Evolutionary conservation across 2,888 invertebrate genomes (phyloP).

Genomic region (Melangyna quadrimaculata): DNA sequence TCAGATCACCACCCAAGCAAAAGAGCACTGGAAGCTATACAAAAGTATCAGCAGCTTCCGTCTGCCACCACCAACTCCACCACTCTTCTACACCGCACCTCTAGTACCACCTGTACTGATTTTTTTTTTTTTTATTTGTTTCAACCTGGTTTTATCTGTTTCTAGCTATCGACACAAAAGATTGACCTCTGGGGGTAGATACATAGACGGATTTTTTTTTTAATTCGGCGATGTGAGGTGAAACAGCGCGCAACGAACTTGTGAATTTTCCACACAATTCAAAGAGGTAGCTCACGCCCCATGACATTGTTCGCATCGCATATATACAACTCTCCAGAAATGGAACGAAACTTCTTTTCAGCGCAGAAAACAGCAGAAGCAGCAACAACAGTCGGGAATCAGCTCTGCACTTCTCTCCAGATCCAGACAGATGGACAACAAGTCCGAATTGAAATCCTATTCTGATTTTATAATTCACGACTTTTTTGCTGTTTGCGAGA

Average conservation of each 20-base stretch:
- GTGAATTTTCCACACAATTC: slow-evolving; percentile 70
- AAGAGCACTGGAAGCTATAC: slow-evolving; percentile 48
- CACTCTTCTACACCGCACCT: not conserved
- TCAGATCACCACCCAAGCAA: slow-evolving; percentile 66
- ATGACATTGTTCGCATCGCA: slow-evolving; percentile 63
- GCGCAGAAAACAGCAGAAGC: not conserved
- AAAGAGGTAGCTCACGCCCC: slow-evolving; percentile 70
- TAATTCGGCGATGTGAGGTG: slow-evolving; percentile 58
- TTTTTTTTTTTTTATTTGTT: not conserved
- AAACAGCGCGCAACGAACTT: slow-evolving; percentile 69
- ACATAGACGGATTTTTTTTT: not conserved
- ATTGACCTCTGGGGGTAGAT: slow-evolving; percentile 60
- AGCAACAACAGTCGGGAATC: not conserved
- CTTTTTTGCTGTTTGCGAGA: slow-evolving; percentile 43
- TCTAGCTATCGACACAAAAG: slow-evolving; percentile 54
- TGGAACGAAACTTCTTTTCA: slow-evolving; percentile 39
- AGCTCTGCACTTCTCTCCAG: not conserved
- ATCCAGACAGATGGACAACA: slow-evolving; percentile 49
- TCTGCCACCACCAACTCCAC: slow-evolving; percentile 20
- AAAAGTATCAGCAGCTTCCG: slow-evolving; percentile 50
- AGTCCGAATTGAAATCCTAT: slow-evolving; percentile 66
- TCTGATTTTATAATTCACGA: slow-evolving; percentile 70
- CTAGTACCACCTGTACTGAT: slow-evolving; percentile 1
- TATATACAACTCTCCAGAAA: slow-evolving; percentile 26
- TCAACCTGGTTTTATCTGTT: not conserved